Conservation (phyloP, 2,888 invertebrate genomes). For the Himalopsyche tibetana region DNA sequence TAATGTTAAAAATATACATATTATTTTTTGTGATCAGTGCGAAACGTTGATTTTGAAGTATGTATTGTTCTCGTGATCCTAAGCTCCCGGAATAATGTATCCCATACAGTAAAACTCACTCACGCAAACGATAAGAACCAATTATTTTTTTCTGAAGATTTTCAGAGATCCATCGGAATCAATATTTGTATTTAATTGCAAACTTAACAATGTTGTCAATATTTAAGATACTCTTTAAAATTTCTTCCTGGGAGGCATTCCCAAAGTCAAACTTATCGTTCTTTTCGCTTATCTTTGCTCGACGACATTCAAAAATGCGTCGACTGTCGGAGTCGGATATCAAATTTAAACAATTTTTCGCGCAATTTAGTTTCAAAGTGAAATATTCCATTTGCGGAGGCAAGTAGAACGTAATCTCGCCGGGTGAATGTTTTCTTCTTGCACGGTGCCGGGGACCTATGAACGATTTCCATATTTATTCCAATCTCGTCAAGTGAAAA, state of each 20-base stretch:
- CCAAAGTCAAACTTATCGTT: not conserved
- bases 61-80: too few relatives aligned
- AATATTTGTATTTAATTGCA: too few relatives aligned
- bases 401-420: slow-evolving; percentile 6
- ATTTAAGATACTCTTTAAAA: too few relatives aligned
- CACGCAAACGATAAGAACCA: too few relatives aligned
- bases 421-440: slow-evolving; percentile 4
- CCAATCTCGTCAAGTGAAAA: slow-evolving; percentile 15
- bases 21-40: too few relatives aligned
- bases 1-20: too few relatives aligned
- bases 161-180: too few relatives aligned
- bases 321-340: not conserved
- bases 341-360: slow-evolving; percentile 20
- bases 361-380: slow-evolving; percentile 30
- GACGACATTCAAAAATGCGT: not conserved
- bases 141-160: too few relatives aligned
- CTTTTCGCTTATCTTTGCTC: not conserved
- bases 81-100: too few relatives aligned
- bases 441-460: not conserved
- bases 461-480: slow-evolving; percentile 26
- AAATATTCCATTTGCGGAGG: slow-evolving; percentile 25
- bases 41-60: too few relatives aligned
- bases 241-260: not conserved
- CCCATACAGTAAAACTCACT: too few relatives aligned
- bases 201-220: too few relatives aligned